Conservation (phyloP, 2,113 vertebrate genomes). For the Erinaceus europaeus region DNA sequence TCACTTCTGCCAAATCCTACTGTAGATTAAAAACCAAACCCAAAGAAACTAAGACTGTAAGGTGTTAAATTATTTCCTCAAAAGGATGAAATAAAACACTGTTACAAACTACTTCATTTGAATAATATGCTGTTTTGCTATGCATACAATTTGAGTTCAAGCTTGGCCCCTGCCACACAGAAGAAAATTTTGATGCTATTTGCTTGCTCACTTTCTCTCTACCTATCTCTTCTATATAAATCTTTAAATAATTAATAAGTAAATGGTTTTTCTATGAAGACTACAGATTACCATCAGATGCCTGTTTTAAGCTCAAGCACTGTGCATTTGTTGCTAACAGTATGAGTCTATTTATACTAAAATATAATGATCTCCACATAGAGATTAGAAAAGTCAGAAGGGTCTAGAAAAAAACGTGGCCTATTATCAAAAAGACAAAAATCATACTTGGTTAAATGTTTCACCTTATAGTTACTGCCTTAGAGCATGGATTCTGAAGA, state of each 20-base stretch:
- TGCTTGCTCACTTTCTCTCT: no score
- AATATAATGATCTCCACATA: not conserved
- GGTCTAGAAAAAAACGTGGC: slow-evolving; percentile 9
- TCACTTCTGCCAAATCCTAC: not conserved
- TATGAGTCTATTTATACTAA: slow-evolving; percentile 10
- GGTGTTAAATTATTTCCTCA: not conserved
- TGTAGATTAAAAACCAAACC: not conserved
- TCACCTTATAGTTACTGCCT: slow-evolving; percentile 12
- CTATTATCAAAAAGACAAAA: slow-evolving; percentile 35
- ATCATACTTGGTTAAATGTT: slow-evolving; percentile 5
- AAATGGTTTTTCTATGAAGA: not conserved
- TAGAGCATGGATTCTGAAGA: slow-evolving; percentile 4
- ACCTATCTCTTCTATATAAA: no score
- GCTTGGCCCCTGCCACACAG: no score
- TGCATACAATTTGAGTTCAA: no score
- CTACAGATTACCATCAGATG: not conserved
- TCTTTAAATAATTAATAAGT: no score
- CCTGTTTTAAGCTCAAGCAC: not conserved
- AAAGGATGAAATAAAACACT: not conserved
- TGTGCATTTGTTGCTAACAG: slow-evolving; percentile 19
- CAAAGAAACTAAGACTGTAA: not conserved
- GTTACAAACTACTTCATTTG: no score
- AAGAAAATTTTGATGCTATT: no score
- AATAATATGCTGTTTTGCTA: no score
- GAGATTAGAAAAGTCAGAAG: slow-evolving; percentile 29